Conservation (phyloP, 2,113 vertebrate species). For the Podilymbus podiceps region DNA sequence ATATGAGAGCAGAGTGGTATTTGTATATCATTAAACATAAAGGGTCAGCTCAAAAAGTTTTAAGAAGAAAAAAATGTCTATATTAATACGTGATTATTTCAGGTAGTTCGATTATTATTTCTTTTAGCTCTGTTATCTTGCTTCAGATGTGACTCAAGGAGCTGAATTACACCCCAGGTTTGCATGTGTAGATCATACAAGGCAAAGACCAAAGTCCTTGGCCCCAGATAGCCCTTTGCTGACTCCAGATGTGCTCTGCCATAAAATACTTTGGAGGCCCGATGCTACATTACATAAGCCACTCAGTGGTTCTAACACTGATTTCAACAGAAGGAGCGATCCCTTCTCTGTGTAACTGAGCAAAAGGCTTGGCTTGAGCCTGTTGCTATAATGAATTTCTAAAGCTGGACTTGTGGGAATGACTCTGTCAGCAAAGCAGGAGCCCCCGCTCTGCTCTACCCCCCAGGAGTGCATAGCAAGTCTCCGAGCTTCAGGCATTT, state of each 20-base stretch:
- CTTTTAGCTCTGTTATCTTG: background rate
- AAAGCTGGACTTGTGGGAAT: background rate
- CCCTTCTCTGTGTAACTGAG: background rate
- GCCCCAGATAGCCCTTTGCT: background rate
- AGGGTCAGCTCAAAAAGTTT: background rate
- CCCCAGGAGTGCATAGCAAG: background rate
- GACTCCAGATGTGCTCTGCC: background rate
- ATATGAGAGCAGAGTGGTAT: background rate
- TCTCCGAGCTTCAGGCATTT: background rate
- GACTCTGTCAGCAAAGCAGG: background rate
- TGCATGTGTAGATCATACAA: background rate
- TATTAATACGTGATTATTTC: background rate
- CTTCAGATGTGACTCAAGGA: background rate
- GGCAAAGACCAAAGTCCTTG: slow-evolving; percentile 6
- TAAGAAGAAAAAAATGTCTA: background rate
- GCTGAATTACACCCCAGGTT: background rate
- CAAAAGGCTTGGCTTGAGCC: background rate
- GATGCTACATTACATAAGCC: background rate
- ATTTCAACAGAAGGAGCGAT: background rate
- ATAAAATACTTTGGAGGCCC: background rate
- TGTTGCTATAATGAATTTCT: background rate
- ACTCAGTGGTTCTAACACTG: background rate
- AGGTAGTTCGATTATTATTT: background rate
- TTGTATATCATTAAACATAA: background rate
- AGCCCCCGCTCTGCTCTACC: background rate